Conservation (phyloP, 2,113 vertebrate genomes). For the Agapornis roseicollis region DNA sequence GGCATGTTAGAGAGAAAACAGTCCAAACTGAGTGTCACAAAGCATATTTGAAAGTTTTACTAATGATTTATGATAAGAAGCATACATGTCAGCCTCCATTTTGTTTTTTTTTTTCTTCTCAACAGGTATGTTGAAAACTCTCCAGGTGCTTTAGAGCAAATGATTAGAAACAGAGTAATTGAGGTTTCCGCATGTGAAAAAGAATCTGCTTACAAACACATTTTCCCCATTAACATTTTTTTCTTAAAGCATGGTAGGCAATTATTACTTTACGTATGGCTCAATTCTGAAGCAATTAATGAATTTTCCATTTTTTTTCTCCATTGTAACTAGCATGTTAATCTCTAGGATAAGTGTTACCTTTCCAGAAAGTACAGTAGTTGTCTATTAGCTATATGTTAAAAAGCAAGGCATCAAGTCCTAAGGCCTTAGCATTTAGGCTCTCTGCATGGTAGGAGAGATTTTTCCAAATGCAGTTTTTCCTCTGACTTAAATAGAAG, state of each 20-base stretch:
- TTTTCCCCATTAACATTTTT: slow-evolving; percentile 2
- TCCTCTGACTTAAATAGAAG: not conserved
- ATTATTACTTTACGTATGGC: not conserved
- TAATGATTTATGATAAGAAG: not conserved
- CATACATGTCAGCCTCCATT: not conserved
- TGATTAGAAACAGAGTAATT: not conserved
- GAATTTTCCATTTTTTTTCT: not conserved
- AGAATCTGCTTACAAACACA: not conserved
- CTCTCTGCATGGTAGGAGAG: not conserved
- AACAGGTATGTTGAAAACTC: not conserved
- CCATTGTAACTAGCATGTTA: not conserved
- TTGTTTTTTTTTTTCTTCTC: not conserved
- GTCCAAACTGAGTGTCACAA: not conserved
- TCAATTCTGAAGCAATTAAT: not conserved
- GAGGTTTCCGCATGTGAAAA: not conserved
- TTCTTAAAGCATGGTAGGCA: slow-evolving; percentile 13
- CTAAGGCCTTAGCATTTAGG: not conserved
- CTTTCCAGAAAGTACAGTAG: not conserved
- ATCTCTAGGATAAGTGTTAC: not conserved
- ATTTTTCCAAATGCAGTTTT: not conserved
- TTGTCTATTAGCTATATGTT: not conserved
- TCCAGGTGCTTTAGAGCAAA: slow-evolving; percentile 27
- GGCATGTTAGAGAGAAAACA: not conserved
- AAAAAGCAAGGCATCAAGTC: not conserved
- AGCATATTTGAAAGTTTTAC: not conserved